Conservation (phyloP, 2,888 invertebrate species). For the Nowickia ferox region DNA sequence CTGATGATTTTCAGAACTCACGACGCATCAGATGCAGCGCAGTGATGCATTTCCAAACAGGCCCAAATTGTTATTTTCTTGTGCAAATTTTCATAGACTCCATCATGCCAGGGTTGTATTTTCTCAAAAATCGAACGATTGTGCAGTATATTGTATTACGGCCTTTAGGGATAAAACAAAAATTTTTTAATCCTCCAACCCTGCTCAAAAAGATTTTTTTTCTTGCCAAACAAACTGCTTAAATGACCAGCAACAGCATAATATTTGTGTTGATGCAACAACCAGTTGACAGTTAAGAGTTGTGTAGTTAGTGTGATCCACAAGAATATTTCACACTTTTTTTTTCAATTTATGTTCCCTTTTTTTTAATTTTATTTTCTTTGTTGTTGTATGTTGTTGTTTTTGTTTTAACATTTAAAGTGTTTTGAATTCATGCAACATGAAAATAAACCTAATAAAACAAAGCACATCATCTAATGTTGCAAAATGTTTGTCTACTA, state of each 20-base stretch:
- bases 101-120: too few relatives aligned
- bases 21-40: too few relatives aligned
- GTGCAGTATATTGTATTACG: too few relatives aligned
- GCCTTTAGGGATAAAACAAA: too few relatives aligned
- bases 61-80: too few relatives aligned
- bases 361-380: neutral
- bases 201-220: neutral
- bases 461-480: constrained; percentile 59
- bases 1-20: too few relatives aligned
- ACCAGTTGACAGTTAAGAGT: constrained; percentile 64
- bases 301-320: constrained; percentile 61
- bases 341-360: constrained; percentile 1
- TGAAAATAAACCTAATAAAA: constrained; percentile 69
- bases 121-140: too few relatives aligned
- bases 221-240: constrained; percentile 41
- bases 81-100: too few relatives aligned
- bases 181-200: neutral
- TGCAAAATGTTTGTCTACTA: constrained; percentile 25
- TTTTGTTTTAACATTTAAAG: constrained; percentile 35
- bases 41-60: too few relatives aligned
- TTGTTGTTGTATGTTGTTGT: neutral
- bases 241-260: constrained; percentile 53
- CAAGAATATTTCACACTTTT: constrained; percentile 30
- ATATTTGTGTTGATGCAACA: constrained; percentile 62
- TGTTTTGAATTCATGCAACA: constrained; percentile 37